A percentile compares a stretch with the other conserved stretches of the same genome.
Evolutionary conservation across 1,140 invertebrate genomes (phyloP).

Genomic region (Ooceraea biroi): DNA sequence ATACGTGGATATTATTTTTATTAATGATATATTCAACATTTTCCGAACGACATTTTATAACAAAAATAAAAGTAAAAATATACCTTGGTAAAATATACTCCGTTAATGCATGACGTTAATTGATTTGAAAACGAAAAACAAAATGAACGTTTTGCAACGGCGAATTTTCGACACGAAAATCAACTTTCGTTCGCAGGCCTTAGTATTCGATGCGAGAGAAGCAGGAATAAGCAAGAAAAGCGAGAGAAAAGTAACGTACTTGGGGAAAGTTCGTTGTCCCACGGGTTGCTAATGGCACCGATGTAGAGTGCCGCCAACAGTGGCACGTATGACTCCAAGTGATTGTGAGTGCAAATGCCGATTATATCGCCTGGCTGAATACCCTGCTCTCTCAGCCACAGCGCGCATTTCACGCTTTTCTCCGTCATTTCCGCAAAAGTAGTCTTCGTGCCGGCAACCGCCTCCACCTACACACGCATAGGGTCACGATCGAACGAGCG

Average conservation of each 20-base stretch:
- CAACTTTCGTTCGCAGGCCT: background rate
- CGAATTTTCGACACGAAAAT: conserved; percentile 15
- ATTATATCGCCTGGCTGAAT: conserved; percentile 84
- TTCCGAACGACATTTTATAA: background rate
- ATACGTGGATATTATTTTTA: conserved; percentile 17
- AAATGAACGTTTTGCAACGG: conserved; percentile 6
- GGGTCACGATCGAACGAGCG: conserved; percentile 7
- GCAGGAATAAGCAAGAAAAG: conserved; percentile 5
- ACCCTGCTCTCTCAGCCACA: conserved; percentile 75
- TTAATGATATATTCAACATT: background rate
- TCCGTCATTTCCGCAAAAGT: conserved; percentile 58
- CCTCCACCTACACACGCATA: conserved; percentile 39
- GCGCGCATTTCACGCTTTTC: conserved; percentile 58
- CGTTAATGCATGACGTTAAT: background rate
- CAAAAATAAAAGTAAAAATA: background rate
- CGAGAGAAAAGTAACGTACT: conserved; percentile 52
- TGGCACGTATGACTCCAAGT: conserved; percentile 84
- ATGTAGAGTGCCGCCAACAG: conserved; percentile 84
- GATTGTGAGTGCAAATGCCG: conserved; percentile 83
- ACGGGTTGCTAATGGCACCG: conserved; percentile 78
- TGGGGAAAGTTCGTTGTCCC: conserved; percentile 65
- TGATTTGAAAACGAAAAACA: background rate
- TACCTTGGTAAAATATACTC: background rate
- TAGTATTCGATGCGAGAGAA: background rate
- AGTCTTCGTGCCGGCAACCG: conserved; percentile 34